Base-by-base conservation (phyloP, 1,140 invertebrate species). In the Drosophila saltans region DNA sequence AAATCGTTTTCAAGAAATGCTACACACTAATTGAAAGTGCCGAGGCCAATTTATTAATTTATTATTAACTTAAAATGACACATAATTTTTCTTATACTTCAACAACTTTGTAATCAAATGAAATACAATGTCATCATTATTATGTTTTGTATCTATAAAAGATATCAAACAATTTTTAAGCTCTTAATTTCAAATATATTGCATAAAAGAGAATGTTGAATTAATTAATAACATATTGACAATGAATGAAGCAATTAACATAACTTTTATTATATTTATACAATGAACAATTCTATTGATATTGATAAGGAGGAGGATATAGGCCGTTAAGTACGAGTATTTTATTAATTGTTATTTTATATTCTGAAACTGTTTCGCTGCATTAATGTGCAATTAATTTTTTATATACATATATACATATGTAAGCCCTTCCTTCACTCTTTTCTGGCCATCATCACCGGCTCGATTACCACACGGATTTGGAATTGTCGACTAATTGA, bases 301-400 rank as follows among this genome's bases (percentile, higher is more conserved):
- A 58, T 40, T 65, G 59, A 71, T 41, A 62, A 33, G 75, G 58
- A 24, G 28, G 60, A 63, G 16, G 16, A 16, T 16, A 16, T 58
- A 64, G 71, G 40, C 66, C 41, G 68, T 76, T 63, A 73, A 66
- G 70, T 66, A 80, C 66, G 65, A 66, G 66, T 43, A 72, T 72
- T 68, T 66, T 78, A 80, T 80, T 67, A 81, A 76, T 77, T 68
- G 45, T 58, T 67, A 55, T 77, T 72, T 73, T 73, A 57, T 69
- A 69, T 73, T 80, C 65, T 10, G 45, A 66, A 61, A 64, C 61
- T 63, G 62, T 59, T 45, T 52, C 66, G 73, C 65, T 83, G 63
- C 80, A 86, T 86, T 89, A 86, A 86, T 88, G 76, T 75, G 75
- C 80, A 89, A 83, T 86, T 89, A 86, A 83, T 89, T 78, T 72